Conservation (phyloP, 2,797 vertebrate genomes). For the Cirrhinus molitorella region DNA sequence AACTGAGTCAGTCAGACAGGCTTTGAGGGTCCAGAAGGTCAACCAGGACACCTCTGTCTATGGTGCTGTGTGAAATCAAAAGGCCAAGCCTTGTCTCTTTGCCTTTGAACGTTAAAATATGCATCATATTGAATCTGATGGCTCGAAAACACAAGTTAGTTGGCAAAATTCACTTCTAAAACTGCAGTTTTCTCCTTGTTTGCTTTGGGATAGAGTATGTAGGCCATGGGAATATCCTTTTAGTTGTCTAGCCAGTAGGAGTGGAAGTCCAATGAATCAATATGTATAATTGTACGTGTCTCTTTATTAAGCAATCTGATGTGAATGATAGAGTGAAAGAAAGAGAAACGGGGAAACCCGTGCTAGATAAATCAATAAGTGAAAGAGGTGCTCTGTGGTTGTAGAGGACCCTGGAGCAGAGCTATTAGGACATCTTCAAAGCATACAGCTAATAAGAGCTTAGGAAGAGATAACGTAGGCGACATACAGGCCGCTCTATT, state of each 20-base stretch:
- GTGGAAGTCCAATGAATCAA: constrained; percentile 64
- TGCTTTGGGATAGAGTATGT: not conserved
- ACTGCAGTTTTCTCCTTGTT: not conserved
- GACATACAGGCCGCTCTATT: constrained; percentile 71
- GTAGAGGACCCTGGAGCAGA: constrained; percentile 35
- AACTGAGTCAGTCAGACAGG: constrained; percentile 16
- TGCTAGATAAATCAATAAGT: constrained; percentile 44
- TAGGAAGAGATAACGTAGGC: constrained; percentile 78
- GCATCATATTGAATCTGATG: not conserved
- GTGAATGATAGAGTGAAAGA: not conserved
- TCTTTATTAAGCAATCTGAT: constrained; percentile 47
- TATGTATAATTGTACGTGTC: constrained; percentile 28
- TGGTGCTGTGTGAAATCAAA: not conserved
- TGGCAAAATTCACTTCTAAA: not conserved
- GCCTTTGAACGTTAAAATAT: not conserved
- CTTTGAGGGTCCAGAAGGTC: constrained; percentile 39
- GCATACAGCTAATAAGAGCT: constrained; percentile 75
- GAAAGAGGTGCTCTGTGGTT: constrained; percentile 26
- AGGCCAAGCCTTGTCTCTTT: constrained; percentile 1
- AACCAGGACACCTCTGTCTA: constrained; percentile 24
- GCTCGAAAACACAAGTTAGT: not conserved
- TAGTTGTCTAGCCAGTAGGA: not conserved
- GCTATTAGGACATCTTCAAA: constrained; percentile 71
- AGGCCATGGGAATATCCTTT: constrained; percentile 21
- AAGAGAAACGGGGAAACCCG: constrained; percentile 33